Conservation (phyloP, 2,797 vertebrate genomes). For the Pyrocephalus nanus region DNA sequence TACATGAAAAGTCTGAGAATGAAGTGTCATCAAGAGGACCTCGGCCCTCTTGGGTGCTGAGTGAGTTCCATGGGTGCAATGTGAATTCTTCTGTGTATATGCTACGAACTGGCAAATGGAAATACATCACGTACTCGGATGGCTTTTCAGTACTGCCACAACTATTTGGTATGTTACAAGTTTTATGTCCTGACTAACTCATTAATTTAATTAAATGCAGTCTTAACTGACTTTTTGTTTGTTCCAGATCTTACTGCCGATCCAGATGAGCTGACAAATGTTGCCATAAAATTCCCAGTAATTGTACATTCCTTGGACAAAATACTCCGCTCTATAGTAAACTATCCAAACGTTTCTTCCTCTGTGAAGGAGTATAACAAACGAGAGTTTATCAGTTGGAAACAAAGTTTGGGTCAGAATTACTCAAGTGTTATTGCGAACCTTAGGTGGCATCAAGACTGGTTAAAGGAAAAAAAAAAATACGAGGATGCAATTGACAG, state of each 20-base stretch:
- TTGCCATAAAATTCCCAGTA: slow-evolving; percentile 79
- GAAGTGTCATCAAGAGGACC: background rate
- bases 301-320: slow-evolving; percentile 80
- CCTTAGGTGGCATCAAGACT: slow-evolving; percentile 92
- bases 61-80: slow-evolving; percentile 95
- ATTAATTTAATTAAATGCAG: background rate
- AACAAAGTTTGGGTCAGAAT: slow-evolving; percentile 81
- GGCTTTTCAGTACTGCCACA: slow-evolving; percentile 85
- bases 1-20: slow-evolving; percentile 40
- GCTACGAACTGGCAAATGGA: slow-evolving; percentile 88
- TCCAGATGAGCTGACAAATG: slow-evolving; percentile 87
- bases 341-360: slow-evolving; percentile 87
- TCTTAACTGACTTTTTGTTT: background rate
- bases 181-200: background rate
- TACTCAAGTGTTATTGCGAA: slow-evolving; percentile 87
- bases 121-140: slow-evolving; percentile 89
- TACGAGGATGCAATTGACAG: slow-evolving; percentile 83
- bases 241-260: slow-evolving; percentile 87
- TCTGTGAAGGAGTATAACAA: slow-evolving; percentile 90
- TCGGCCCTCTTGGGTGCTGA: slow-evolving; percentile 86
- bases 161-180: slow-evolving; percentile 86
- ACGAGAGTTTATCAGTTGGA: slow-evolving; percentile 86
- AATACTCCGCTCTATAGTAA: slow-evolving; percentile 81
- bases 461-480: slow-evolving; percentile 80
- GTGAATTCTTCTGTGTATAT: slow-evolving; percentile 93